Evolutionary conservation across 2,113 vertebrate genomes (phyloP).

Genomic region (Pteruthius melanotis): DNA sequence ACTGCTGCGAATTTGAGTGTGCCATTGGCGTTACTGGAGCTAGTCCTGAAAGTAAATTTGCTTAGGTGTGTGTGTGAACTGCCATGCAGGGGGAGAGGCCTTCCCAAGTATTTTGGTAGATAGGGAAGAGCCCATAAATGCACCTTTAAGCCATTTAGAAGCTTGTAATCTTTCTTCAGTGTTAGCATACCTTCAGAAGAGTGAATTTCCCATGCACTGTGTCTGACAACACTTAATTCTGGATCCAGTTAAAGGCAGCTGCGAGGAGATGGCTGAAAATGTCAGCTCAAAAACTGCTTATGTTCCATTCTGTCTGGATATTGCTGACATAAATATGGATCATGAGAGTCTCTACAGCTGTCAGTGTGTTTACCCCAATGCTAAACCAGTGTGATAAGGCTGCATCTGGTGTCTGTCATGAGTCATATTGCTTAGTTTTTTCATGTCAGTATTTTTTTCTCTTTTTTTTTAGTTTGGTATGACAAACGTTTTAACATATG

Average conservation of each 20-base stretch:
- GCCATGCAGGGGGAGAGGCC: neutral
- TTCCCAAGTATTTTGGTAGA: neutral
- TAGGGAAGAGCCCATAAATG: neutral
- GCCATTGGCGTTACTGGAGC: neutral
- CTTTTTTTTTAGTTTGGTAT: neutral
- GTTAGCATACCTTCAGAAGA: neutral
- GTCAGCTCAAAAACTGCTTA: neutral
- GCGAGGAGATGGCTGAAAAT: neutral
- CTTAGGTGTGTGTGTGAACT: neutral
- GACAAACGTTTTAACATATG: neutral
- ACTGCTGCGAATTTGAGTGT: neutral
- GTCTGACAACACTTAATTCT: neutral
- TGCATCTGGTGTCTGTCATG: neutral
- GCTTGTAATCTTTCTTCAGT: neutral
- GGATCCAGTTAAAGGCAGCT: neutral
- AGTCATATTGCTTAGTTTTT: neutral
- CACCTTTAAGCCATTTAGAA: neutral
- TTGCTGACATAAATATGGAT: neutral
- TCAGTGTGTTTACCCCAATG: neutral
- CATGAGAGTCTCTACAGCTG: neutral
- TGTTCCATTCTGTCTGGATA: neutral
- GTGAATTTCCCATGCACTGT: rapidly evolving
- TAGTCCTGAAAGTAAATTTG: neutral
- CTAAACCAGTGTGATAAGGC: neutral
- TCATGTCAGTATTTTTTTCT: neutral